Evolutionary conservation across 2,797 vertebrate genomes (phyloP), one percentile per base, ranked within the genome.

Genomic region (Silurus aristotelis): DNA sequence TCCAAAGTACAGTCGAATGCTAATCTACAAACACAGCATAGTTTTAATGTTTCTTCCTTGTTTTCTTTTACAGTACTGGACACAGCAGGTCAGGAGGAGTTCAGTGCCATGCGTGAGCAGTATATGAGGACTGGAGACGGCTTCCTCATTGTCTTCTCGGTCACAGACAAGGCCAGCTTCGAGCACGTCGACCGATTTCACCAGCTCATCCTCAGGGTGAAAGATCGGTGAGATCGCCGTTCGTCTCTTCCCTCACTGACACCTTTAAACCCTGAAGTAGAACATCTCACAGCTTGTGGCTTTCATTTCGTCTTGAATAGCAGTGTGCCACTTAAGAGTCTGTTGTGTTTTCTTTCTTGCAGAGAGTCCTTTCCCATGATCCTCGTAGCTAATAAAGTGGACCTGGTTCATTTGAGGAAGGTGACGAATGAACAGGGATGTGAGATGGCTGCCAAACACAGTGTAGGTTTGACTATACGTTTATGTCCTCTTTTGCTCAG

Each of bases 321-420:
- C 72, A n/a, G 25, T 14, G n/a, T 61, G 58, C 27, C 27, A 48
- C 6, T 58, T 52, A 61, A 63, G 17, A 63, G n/a, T 82, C 20
- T 86, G 61, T 85, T 63, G 0, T 64, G 17, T 86, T 52, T 72
- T 27, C 31, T 38, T 64, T 75, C 48, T 58, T 73, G 63, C 92
- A 99, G 98, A 89, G 98, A 99, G 90, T 98, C 98, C 17, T 99
- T 99, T 92, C 98, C 98, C 3, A 99, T 99, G 97, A 96, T 99
- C 91, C 91, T 99, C 87, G 98, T 99, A 89, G 97, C 98, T 17
- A 99, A 99, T 93, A 99, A 99, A 93, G 98, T 99, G 31, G 98
- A 99, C 90, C 86, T 99, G 93, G 97, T 99, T 92, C 98, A 99
- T 91, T 93, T 99, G 92, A 95, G 97, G 89, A 99, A 99, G 91